Base-by-base conservation (phyloP, 2,888 invertebrate species). In the Hirtodrosophila trivittata region DNA sequence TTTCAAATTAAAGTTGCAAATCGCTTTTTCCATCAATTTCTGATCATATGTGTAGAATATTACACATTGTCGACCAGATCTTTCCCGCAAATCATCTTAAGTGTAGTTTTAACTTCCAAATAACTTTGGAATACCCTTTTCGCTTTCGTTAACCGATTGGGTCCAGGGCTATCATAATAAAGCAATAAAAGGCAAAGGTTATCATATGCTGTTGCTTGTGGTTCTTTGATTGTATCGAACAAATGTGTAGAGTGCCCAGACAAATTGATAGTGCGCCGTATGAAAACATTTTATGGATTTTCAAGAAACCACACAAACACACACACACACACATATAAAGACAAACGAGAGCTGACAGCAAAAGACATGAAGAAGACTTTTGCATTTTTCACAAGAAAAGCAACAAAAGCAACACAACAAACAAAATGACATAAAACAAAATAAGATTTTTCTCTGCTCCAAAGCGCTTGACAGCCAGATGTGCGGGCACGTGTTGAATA, bases 281-380 rank as follows among this genome's bases (percentile, higher is more conserved):
- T 52, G 33, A 57, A 66, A 57, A 51, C 58, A 64, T 77, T 75
- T 77, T 85, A 85, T 69, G 75, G 55, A 52, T 73, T 60, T 59
- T 41, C 47, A 18, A 45, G 18, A 39, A 14, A 55, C 49, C 49
- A 30, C 33, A 33, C 37, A 1, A 30, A 38, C 14, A 16, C 25
- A 32, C 21, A 16, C 21, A 38, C 16, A 46, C 30, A 26, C 7
- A 33, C 8, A 3, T 12, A 28, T 18, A 43, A 32, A 28, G 32
- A 38, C 10, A 13, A 35, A 42, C 1, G 18, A 21, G 50, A 16
- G 28, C 30, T 45, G 21, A 10, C 33, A 39, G 13, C 25, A 56
- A n/a, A 51, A 39, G 39, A 26, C 39, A 30, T 45, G 45, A 41
- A 38, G 42, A 58, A 77, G 68, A 77, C 45, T 60, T 76, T 63